Conservation (phyloP, 2,113 vertebrate species). For the Oenanthe oenanthe region DNA sequence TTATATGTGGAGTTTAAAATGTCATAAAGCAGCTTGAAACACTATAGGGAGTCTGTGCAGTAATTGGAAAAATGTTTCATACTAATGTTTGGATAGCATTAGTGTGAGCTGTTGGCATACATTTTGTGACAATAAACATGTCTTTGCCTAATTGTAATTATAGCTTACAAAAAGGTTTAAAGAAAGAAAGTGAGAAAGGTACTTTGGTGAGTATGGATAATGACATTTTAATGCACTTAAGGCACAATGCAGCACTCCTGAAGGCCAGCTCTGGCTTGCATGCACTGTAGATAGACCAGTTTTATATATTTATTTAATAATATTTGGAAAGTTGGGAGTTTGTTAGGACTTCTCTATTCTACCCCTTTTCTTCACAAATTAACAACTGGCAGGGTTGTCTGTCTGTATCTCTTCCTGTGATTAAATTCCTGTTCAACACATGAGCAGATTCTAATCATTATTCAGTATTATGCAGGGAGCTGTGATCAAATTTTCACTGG, state of each 20-base stretch:
- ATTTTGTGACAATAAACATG: conserved; percentile 57
- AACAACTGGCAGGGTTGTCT: not conserved
- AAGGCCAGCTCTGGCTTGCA: not conserved
- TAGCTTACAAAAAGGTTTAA: conserved; percentile 39
- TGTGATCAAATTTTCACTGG: not conserved
- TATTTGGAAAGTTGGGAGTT: not conserved
- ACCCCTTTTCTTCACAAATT: not conserved
- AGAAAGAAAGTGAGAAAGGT: conserved; percentile 37
- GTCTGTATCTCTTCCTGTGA: not conserved
- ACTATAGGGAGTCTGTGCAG: conserved; percentile 68
- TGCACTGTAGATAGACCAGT: not conserved
- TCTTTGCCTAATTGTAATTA: conserved; percentile 69
- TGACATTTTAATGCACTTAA: conserved; percentile 48
- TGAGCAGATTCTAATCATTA: not conserved
- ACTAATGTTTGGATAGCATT: conserved; percentile 69
- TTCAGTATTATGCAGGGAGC: not conserved
- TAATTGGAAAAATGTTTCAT: conserved; percentile 76
- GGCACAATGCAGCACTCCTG: not conserved
- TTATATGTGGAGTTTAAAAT: conserved; percentile 86
- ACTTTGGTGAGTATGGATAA: conserved; percentile 19
- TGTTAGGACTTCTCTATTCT: not conserved
- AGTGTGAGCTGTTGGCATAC: conserved; percentile 44
- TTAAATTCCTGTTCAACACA: not conserved
- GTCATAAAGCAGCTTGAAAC: conserved; percentile 81
- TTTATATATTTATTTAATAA: not conserved